Conservation (phyloP, 2,113 vertebrate species). For the Sturnira hondurensis region DNA sequence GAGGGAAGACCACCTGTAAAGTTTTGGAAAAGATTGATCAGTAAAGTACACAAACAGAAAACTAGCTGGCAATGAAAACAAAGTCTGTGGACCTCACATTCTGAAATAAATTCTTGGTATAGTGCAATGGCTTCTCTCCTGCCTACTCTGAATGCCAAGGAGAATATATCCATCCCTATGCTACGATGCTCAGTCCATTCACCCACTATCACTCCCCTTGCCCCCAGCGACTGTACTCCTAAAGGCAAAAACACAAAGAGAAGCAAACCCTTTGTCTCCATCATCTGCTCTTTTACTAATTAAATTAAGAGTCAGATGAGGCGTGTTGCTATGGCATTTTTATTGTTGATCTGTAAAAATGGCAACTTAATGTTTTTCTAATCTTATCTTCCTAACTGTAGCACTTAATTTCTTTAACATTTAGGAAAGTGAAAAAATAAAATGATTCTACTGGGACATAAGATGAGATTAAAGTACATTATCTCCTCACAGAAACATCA, state of each 20-base stretch:
- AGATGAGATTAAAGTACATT: not conserved
- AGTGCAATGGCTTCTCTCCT: not conserved
- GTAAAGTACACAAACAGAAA: not conserved
- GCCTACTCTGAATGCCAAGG: not conserved
- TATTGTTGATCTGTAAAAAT: not conserved
- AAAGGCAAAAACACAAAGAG: too few species aligned
- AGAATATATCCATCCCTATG: not conserved
- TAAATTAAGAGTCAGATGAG: not conserved
- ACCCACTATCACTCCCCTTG: accelerated
- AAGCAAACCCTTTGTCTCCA: not conserved
- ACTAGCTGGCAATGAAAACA: not conserved
- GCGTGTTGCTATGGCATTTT: not conserved
- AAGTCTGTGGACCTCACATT: too few species aligned
- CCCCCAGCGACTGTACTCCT: not conserved
- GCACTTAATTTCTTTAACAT: not conserved
- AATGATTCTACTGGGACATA: not conserved
- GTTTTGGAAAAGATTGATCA: not conserved
- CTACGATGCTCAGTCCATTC: too few species aligned
- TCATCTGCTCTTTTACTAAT: not conserved
- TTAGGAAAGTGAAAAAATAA: not conserved
- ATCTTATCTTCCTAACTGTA: not conserved
- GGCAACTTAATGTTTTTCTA: not conserved
- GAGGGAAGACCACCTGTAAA: not conserved
- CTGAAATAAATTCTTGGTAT: not conserved
- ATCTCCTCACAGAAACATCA: not conserved